These are phyloP conservation scores for Ceratoteleas bidentatus DNA, from an alignment of 1,140 invertebrate genomes.

Conservation along the genomic window DNA sequence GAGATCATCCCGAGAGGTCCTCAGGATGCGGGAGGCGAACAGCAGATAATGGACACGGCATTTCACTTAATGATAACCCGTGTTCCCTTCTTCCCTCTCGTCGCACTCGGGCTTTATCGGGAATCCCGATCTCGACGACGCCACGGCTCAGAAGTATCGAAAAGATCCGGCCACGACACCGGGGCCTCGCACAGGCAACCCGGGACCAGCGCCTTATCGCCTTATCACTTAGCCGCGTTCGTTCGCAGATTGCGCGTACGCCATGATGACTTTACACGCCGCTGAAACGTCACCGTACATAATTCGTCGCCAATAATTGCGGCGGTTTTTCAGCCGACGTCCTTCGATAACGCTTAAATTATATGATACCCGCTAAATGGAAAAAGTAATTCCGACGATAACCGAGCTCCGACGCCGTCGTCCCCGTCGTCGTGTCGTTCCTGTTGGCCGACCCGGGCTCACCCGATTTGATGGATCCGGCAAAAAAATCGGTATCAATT, in stretches of 20 bases:
- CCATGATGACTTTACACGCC: slow-evolving; percentile 58
- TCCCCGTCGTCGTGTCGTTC: not conserved
- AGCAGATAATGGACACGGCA: slow-evolving; percentile 80
- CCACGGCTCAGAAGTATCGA: slow-evolving; percentile 63
- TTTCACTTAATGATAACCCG: slow-evolving; percentile 81
- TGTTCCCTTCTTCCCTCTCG: slow-evolving; percentile 60
- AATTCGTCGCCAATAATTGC: slow-evolving; percentile 64
- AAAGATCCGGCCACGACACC: slow-evolving; percentile 55
- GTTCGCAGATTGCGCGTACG: slow-evolving; percentile 44
- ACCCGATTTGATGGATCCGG: slow-evolving; percentile 29
- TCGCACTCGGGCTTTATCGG: slow-evolving; percentile 65
- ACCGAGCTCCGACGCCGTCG: slow-evolving; percentile 2
- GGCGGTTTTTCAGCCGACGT: slow-evolving; percentile 49
- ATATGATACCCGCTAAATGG: slow-evolving; percentile 52
- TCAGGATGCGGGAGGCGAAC: slow-evolving; percentile 72
- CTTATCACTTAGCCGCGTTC: slow-evolving; percentile 48
- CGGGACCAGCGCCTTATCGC: slow-evolving; percentile 40
- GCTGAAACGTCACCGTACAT: slow-evolving; percentile 51
- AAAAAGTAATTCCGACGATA: slow-evolving; percentile 47
- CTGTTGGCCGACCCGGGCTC: not conserved
- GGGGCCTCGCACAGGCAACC: slow-evolving; percentile 29
- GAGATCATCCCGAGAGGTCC: slow-evolving; percentile 63
- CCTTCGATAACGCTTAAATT: slow-evolving; percentile 54
- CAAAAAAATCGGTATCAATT: slow-evolving; percentile 37
- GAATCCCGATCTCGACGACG: slow-evolving; percentile 67